Evolutionary conservation across 2,888 invertebrate genomes (phyloP), one percentile per base, ranked within the genome.

Genomic region (Malthinus flaveolus): DNA sequence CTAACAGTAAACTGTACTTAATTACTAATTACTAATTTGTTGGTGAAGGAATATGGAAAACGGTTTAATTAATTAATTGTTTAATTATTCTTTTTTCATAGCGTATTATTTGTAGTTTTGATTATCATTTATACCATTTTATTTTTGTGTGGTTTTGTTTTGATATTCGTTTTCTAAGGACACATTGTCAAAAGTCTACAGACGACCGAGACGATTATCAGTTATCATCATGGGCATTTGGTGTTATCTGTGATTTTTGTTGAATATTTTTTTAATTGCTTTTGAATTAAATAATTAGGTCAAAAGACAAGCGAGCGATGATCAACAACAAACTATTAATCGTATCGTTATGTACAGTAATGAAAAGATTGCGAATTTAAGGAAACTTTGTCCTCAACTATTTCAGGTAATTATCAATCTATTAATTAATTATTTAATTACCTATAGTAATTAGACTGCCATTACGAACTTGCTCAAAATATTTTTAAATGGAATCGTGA

Each of bases 341-440:
- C 54, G 59, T 32, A 50, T 59, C 47, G 46, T 59, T 34, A 42
- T n/a, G 31, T 59, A 33, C 50, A 54, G 59, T 35, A 77, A 76
- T 61, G 73, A 73, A 70, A 73, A 76, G 66, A 74, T 78, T 51
- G 75, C 73, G 68, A 58, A 76, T 56, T 70, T 78, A 35, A 73
- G 77, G 59, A 73, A 68, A 50, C 73, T 76, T 61, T 78, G 77
- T 69, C 78, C 77, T 44, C 76, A 76, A 56, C 64, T 77, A 53
- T 77, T 76, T 53, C 77, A 78, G 77, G 78, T 78, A 78, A 73
- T 54, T 71, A 70, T 66, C n/a, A 37, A 37, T 13, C 15, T 9
- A 15, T 6, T 11, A 15, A 15, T n/a, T 42, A n/a, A n/a, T n/a
- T 42, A 42, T 15, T n/a, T 15, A n/a, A 23, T 23, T 23, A 9